phyloP scores from a whole-genome alignment of 64 coral and sea anemone species.

The Orbicella faveolata region DNA sequence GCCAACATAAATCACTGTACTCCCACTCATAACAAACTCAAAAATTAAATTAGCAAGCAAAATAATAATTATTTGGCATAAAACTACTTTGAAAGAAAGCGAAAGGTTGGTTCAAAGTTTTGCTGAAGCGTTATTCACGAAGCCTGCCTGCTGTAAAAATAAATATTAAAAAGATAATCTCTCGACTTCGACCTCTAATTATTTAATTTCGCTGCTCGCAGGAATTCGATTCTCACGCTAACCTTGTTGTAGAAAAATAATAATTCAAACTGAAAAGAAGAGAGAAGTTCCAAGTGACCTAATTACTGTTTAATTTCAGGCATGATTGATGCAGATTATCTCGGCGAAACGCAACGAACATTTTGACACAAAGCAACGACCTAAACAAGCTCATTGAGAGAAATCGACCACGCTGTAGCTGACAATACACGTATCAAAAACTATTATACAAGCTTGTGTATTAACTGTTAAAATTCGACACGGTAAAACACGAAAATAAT shows the following conservation, averaged over 20 bases:
- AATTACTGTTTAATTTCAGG: constrained; percentile 21
- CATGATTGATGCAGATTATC: constrained; percentile 33
- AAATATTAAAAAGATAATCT: not conserved
- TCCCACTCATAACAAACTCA: not conserved
- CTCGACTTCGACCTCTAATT: not conserved
- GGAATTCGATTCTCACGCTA: not conserved
- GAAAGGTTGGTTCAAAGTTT: not conserved
- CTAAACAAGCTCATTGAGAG: too few species aligned
- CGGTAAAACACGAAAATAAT: not conserved
- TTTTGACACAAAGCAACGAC: not conserved
- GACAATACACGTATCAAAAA: not conserved
- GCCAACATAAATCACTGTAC: not conserved
- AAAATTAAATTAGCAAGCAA: not conserved
- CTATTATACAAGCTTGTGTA: not conserved
- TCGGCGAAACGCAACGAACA: not conserved
- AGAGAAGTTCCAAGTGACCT: not conserved
- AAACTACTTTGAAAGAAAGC: not conserved
- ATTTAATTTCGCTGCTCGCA: not conserved
- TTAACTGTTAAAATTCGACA: not conserved
- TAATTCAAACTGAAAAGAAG: not conserved
- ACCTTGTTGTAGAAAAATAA: not conserved
- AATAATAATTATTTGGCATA: not conserved
- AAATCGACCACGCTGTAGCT: not conserved
- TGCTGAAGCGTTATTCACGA: too few species aligned
- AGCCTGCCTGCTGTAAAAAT: too few species aligned